A percentile compares a stretch with the other conserved stretches of the same genome.
These are phyloP conservation scores for Callipepla californica DNA, from an alignment of 2,113 vertebrate species.

Conservation along the genomic window DNA sequence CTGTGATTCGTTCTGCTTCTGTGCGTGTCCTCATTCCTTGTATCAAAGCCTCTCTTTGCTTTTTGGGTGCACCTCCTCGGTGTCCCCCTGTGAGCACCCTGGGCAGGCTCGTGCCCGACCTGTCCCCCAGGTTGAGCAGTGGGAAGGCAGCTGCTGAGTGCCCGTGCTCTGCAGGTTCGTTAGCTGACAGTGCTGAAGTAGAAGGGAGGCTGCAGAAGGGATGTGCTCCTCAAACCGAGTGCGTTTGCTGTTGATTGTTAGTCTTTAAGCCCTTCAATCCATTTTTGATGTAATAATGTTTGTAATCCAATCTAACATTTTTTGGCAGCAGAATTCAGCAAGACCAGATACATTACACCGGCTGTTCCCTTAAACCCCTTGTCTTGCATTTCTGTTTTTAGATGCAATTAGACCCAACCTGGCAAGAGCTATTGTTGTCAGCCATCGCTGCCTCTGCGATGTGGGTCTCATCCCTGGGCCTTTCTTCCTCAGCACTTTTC, in stretches of 20 bases:
- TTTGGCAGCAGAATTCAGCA: constrained; percentile 30
- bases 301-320: constrained; percentile 49
- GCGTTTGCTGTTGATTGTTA: constrained; percentile 29
- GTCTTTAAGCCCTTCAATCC: constrained; percentile 59
- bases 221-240: neutral
- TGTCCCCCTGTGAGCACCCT: neutral
- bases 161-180: neutral
- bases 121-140: neutral
- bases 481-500: neutral
- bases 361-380: constrained; percentile 53
- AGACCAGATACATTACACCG: constrained; percentile 36
- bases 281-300: constrained; percentile 45
- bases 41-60: accelerated
- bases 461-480: neutral
- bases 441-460: neutral
- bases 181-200: neutral
- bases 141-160: neutral
- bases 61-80: neutral
- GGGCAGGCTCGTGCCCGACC: accelerated
- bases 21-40: accelerated
- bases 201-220: neutral
- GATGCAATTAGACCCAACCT: constrained; percentile 67
- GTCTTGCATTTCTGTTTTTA: constrained; percentile 73
- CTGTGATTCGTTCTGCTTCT: neutral
- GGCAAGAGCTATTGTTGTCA: constrained; percentile 50